A percentile compares a stretch with the other conserved stretches of the same genome.
phyloP scores from a whole-genome alignment of 2,888 invertebrate species.

The Pheosia gnoma region DNA sequence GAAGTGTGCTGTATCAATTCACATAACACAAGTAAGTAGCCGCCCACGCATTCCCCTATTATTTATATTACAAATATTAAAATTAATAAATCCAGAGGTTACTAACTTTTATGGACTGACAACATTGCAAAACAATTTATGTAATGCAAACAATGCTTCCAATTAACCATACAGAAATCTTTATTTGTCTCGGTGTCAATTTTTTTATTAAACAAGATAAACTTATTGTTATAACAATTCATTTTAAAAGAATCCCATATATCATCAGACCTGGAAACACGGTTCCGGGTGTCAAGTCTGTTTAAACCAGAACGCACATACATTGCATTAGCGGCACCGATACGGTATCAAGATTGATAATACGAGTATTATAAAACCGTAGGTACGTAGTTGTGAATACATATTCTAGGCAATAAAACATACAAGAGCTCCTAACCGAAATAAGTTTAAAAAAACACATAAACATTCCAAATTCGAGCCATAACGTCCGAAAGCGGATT shows the following conservation, averaged over 20 bases:
- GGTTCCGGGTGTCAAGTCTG: constrained; percentile 1
- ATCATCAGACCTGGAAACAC: neutral
- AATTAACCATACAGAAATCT: neutral
- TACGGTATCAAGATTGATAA: neutral
- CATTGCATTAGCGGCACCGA: neutral
- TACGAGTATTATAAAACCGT: too few species aligned
- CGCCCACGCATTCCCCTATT: constrained; percentile 10
- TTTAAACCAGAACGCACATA: neutral
- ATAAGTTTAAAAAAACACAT: neutral
- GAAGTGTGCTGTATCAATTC: constrained; percentile 18
- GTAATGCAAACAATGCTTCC: constrained; percentile 1
- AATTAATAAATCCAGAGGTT: constrained; percentile 12
- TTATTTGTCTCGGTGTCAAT: constrained; percentile 4
- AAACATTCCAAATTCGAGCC: neutral
- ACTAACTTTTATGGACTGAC: constrained; percentile 10
- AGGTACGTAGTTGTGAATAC: neutral
- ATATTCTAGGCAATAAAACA: neutral
- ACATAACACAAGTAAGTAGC: constrained; percentile 27
- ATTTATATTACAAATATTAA: constrained; percentile 1
- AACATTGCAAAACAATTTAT: constrained; percentile 3
- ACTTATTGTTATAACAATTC: neutral
- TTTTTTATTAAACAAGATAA: neutral
- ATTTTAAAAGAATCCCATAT: constrained; percentile 1
- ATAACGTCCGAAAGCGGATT: neutral
- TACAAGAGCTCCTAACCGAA: neutral